These are phyloP conservation scores for Erpobdella octoculata DNA, from an alignment of 2,888 invertebrate genomes.

Conservation along the genomic window DNA sequence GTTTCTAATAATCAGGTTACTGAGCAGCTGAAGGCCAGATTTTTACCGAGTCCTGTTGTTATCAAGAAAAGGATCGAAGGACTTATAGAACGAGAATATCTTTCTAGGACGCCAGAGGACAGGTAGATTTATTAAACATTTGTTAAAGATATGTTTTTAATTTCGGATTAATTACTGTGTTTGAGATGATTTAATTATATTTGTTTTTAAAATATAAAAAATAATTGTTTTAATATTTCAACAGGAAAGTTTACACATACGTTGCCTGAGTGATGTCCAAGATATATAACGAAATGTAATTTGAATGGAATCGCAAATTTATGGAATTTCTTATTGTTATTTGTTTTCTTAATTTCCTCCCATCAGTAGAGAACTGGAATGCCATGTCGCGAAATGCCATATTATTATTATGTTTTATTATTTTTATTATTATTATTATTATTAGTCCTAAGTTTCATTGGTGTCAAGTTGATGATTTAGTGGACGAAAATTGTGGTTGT, in stretches of 20 bases:
- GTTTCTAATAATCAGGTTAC: conserved; percentile 66
- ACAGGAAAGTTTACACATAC: conserved; percentile 82
- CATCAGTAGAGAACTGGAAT: no score
- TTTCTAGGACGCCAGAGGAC: conserved; percentile 93
- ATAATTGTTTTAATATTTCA: conserved; percentile 43
- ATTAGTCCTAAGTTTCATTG: no score
- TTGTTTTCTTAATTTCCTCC: no score
- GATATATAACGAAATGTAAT: no score
- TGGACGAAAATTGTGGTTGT: no score
- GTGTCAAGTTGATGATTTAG: no score
- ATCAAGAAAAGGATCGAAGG: conserved; percentile 99
- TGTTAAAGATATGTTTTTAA: neutral
- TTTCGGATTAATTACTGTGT: neutral
- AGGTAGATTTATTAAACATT: conserved; percentile 47
- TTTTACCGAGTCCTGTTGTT: conserved; percentile 92
- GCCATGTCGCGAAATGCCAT: no score
- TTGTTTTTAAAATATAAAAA: neutral
- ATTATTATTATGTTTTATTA: no score
- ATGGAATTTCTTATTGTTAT: no score
- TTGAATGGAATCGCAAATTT: no score
- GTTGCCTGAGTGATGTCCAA: conserved; percentile 66
- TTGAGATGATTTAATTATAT: neutral
- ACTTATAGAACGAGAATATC: conserved; percentile 95
- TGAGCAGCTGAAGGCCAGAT: conserved; percentile 88
- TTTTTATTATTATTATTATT: no score